Evolutionary conservation across 1,140 invertebrate species (phyloP).

Genomic region (Ceratosolen solmsi): DNA sequence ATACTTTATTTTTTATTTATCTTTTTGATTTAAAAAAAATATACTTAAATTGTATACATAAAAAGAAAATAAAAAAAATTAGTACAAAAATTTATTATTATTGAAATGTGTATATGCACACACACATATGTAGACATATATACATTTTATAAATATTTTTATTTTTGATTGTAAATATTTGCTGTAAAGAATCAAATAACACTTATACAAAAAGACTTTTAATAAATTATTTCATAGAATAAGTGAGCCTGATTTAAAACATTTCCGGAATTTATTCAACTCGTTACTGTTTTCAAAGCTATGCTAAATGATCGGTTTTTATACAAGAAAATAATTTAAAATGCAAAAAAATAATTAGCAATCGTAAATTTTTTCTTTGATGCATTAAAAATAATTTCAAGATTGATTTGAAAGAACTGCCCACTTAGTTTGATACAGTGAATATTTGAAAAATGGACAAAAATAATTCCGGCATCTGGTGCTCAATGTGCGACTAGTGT

Average conservation of each 20-base stretch:
- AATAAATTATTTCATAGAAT: slow-evolving; percentile 25
- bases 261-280: neutral
- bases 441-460: slow-evolving; percentile 6
- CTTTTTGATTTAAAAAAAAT: neutral
- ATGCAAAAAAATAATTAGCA: slow-evolving; percentile 6
- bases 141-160: slow-evolving; percentile 8
- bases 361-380: slow-evolving; percentile 18
- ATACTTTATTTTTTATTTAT: slow-evolving; percentile 1
- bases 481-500: neutral
- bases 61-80: slow-evolving; percentile 10
- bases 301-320: neutral
- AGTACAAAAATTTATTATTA: slow-evolving; percentile 8
- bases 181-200: neutral
- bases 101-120: neutral
- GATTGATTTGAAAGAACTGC: neutral
- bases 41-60: neutral
- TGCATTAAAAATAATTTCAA: slow-evolving; percentile 6
- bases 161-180: neutral
- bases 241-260: slow-evolving; percentile 6
- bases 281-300: neutral
- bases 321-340: slow-evolving; percentile 4
- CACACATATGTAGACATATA: neutral
- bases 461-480: neutral
- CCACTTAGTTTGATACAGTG: neutral
- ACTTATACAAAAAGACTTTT: neutral